Percentiles rank a stretch among this genome's conserved stretches.
These are phyloP conservation scores for Anolis carolinensis DNA, from an alignment of 2,113 vertebrate genomes.

Conservation along the genomic window DNA sequence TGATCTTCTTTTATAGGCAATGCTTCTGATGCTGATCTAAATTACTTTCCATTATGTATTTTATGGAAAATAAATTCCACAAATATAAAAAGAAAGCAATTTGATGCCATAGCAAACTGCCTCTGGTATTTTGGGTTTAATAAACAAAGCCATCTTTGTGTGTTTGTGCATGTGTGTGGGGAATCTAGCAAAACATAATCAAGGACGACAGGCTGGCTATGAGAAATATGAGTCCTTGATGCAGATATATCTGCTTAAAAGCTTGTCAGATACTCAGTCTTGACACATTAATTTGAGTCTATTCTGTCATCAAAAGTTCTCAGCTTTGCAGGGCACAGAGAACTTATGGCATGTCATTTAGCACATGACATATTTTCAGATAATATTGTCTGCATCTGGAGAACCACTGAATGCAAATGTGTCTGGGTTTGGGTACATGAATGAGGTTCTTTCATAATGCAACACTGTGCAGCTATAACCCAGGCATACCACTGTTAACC, in stretches of 20 bases:
- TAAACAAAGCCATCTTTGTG: conserved; percentile 70
- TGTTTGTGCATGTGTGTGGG: conserved; percentile 7
- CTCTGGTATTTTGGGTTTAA: conserved; percentile 66
- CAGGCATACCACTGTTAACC: background rate
- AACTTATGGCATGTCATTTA: conserved; percentile 70
- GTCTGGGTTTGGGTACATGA: background rate
- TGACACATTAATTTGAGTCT: conserved; percentile 70
- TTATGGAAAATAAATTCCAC: conserved; percentile 61
- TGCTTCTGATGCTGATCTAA: conserved; percentile 55
- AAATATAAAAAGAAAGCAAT: conserved; percentile 48
- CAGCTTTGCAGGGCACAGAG: conserved; percentile 52
- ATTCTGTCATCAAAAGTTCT: conserved; percentile 63
- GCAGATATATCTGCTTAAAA: conserved; percentile 69
- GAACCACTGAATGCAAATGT: conserved; percentile 58
- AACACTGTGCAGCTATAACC: background rate
- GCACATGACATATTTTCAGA: conserved; percentile 67
- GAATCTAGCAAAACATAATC: conserved; percentile 65
- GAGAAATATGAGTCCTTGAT: conserved; percentile 60
- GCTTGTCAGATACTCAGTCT: conserved; percentile 67
- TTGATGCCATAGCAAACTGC: conserved; percentile 66
- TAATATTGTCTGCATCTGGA: conserved; percentile 39
- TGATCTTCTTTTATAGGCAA: conserved; percentile 48
- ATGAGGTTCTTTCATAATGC: conserved; percentile 19
- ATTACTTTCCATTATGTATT: conserved; percentile 60
- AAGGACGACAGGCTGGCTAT: conserved; percentile 71